These are phyloP conservation scores for Pseudochirops cupreus DNA, from an alignment of 2,797 vertebrate species.

Conservation along the genomic window DNA sequence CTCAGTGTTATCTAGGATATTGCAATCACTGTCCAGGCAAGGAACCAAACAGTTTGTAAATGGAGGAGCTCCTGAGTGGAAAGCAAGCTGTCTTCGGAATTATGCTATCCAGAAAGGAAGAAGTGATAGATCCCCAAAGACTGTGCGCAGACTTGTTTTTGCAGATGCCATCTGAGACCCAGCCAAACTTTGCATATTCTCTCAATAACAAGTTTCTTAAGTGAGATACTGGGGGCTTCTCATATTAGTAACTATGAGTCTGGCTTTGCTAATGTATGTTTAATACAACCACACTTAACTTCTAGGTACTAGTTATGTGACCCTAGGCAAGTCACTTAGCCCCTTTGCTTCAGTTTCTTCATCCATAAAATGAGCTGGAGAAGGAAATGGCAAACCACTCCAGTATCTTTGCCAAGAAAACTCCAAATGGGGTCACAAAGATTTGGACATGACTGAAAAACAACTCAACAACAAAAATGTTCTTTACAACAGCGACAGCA, in stretches of 20 bases:
- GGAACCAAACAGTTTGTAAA: not conserved
- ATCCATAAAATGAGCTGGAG: not conserved
- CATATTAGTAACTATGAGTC: not conserved
- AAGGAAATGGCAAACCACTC: not conserved
- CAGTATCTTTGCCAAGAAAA: not conserved
- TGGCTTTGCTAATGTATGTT: not conserved
- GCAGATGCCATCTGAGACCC: not conserved
- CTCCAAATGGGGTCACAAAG: not conserved
- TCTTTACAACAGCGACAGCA: not conserved
- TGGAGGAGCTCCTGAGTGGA: not conserved
- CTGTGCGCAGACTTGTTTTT: not conserved
- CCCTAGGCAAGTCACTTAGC: not conserved
- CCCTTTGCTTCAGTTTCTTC: not conserved
- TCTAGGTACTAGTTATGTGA: not conserved
- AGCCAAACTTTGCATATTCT: accelerated
- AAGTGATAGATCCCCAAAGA: not conserved
- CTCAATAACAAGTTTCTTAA: not conserved
- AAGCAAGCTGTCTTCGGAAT: not conserved
- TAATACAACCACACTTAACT: not conserved
- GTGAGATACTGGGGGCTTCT: not conserved
- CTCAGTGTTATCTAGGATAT: not conserved
- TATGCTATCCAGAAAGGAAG: not conserved
- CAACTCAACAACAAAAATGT: not conserved
- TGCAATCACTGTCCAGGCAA: not conserved
- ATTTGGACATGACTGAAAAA: not conserved